Evolutionary conservation across 2,888 invertebrate species (phyloP).

Genomic region (Oscheius myriophilus): DNA sequence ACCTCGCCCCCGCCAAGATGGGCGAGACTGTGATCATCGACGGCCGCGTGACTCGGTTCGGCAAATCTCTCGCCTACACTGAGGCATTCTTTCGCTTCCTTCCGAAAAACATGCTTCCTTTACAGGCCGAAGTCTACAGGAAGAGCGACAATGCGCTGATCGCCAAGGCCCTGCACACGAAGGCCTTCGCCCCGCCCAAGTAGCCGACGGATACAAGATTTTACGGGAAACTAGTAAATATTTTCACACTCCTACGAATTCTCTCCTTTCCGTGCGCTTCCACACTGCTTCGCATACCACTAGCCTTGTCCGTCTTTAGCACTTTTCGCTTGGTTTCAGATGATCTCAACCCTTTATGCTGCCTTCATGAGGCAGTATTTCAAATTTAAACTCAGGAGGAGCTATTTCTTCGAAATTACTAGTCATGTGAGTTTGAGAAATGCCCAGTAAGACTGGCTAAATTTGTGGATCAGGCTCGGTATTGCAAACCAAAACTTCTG

Average conservation of each 20-base stretch:
- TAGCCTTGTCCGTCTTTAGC: not conserved
- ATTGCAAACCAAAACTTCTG: no score
- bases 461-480: no score
- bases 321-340: not conserved
- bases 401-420: no score
- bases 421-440: no score
- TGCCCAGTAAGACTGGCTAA: no score
- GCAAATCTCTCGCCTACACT: constrained; percentile 74
- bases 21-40: constrained; percentile 85
- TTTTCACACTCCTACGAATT: not conserved
- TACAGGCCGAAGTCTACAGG: constrained; percentile 81
- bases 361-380: no score
- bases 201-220: not conserved
- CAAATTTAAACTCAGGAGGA: no score
- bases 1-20: constrained; percentile 80
- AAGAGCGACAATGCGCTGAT: constrained; percentile 81
- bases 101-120: not conserved
- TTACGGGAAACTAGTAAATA: not conserved
- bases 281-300: not conserved
- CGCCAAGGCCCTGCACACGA: constrained; percentile 86
- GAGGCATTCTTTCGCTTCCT: constrained; percentile 25
- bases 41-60: constrained; percentile 81
- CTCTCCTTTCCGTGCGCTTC: not conserved
- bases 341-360: not conserved
- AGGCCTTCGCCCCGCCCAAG: constrained; percentile 72